Evolutionary conservation across 2,797 vertebrate species (phyloP).

Genomic region (Pipistrellus nathusii): DNA sequence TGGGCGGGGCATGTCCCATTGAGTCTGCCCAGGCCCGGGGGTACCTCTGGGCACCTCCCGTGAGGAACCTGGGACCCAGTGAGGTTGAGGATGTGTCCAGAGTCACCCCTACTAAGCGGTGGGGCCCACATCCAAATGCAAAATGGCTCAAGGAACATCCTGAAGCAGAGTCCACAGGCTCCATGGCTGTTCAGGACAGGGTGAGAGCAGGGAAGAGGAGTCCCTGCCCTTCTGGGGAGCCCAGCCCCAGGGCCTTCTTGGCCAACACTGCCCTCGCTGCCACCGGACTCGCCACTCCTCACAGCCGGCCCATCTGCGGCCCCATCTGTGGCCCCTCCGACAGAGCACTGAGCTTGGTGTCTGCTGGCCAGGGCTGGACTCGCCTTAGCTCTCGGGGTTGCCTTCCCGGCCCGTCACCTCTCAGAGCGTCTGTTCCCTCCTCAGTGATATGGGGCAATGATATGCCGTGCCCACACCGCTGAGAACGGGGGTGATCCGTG

Average conservation of each 20-base stretch:
- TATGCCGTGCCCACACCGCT: rapidly evolving
- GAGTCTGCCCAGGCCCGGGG: background rate
- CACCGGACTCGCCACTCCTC: background rate
- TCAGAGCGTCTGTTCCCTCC: background rate
- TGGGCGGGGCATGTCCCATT: too few relatives aligned
- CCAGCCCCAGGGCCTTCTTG: background rate
- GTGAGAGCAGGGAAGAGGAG: background rate
- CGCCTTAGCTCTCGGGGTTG: background rate
- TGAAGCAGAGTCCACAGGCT: background rate
- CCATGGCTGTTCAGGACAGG: rapidly evolving
- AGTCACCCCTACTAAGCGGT: background rate
- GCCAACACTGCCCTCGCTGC: rapidly evolving
- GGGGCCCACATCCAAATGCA: background rate
- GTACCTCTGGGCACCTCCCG: background rate
- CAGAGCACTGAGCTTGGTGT: background rate
- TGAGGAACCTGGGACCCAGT: background rate
- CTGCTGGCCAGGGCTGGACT: background rate
- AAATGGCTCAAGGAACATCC: background rate
- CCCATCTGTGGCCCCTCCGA: background rate
- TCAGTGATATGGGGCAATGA: background rate
- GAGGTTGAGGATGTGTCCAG: background rate
- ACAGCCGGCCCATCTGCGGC: too few relatives aligned
- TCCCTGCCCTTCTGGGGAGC: background rate
- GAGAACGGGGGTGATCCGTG: rapidly evolving
- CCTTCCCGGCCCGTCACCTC: background rate